phyloP scores from a whole-genome alignment of 2,888 invertebrate genomes.

The Drosophila hamatofila region DNA sequence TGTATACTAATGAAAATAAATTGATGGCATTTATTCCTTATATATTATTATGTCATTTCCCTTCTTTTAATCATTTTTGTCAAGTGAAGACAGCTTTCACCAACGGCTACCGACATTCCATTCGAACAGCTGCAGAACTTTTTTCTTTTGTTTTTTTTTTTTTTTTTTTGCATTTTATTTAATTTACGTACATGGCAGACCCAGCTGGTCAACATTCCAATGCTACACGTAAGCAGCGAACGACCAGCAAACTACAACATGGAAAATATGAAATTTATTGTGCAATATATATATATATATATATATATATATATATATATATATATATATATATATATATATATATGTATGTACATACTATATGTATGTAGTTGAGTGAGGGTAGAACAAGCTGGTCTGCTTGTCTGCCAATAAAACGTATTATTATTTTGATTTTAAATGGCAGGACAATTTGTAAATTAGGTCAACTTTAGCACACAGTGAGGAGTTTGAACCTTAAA shows the following conservation, averaged over 20 bases:
- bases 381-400: neutral
- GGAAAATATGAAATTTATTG: slow-evolving; percentile 27
- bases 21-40: slow-evolving; percentile 11
- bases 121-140: slow-evolving; percentile 10
- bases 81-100: slow-evolving; percentile 10
- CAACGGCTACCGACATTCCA: slow-evolving; percentile 4
- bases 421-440: neutral
- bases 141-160: slow-evolving; percentile 16
- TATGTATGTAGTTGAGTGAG: too few relatives aligned
- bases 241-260: slow-evolving; percentile 14
- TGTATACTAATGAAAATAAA: slow-evolving; percentile 7
- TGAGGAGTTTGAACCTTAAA: neutral
- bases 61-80: neutral
- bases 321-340: neutral
- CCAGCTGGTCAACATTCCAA: slow-evolving; percentile 29
- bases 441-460: neutral
- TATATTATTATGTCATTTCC: slow-evolving; percentile 9
- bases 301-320: too few relatives aligned
- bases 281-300: neutral
- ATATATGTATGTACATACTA: neutral
- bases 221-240: slow-evolving; percentile 14
- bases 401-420: neutral
- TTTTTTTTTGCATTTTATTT: slow-evolving; percentile 30
- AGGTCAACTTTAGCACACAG: neutral
- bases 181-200: slow-evolving; percentile 23